Base-by-base conservation (phyloP, 1,140 invertebrate species). In the Acromyrmex echinatior region DNA sequence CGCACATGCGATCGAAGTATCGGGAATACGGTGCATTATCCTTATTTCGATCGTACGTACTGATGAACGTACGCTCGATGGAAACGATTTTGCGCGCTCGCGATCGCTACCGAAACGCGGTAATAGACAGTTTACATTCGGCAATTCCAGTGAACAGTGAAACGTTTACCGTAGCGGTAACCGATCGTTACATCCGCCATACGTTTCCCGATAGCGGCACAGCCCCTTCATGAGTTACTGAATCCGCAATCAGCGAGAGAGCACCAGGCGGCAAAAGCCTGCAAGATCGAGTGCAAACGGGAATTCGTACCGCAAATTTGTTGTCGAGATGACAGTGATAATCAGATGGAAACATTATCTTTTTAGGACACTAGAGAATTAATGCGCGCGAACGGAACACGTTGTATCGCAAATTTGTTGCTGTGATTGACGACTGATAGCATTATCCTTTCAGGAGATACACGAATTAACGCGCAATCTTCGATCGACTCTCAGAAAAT, bases 91-190 rank as follows among this genome's bases (percentile, higher is more conserved):
- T 21, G 51, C 78, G 63, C 63, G 71, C 65, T 56, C 58, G 62
- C 58, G 81, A 88, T 86, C 68, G 51, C 76, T 56, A 35, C 51
- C 39, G 18, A 58, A 62, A 45, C 56, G 70, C 78, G 51, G 79
- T 90, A 90, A 90, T 90, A 88, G 89, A 90, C 88, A 87, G 89
- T 90, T 90, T 90, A 90, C 88, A 90, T 90, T 90, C 86, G 63
- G 86, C 86, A 88, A 90, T 90, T 74, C 86, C 71, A 58, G 56
- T 63, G 86, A 79, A 90, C 86, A 87, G 68, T 53, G 86, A 63
- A 87, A 90, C 86, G 88, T 90, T 90, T 88, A 90, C 56, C 80
- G 62, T 80, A 70, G 68, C 51, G n/a, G 70, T 80, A 90, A 90
- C 86, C 81, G 88, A 87, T 90, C 80, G 88, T 90, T 90, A 90